Conservation (phyloP, 1,140 invertebrate genomes). For the Pachypsylla venusta region DNA sequence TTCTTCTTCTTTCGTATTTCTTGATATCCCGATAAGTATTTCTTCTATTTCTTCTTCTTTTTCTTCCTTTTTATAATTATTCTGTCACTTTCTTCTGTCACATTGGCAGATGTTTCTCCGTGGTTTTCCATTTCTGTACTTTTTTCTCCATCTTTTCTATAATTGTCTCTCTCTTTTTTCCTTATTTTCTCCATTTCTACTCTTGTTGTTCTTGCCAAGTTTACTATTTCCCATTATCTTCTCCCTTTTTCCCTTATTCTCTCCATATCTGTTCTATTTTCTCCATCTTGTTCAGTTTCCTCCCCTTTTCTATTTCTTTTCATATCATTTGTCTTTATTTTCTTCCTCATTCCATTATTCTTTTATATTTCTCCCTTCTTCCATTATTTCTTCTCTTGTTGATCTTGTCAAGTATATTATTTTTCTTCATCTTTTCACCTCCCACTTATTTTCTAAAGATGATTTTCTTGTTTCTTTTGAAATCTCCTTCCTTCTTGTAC, state of each 20-base stretch:
- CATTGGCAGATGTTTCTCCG: background rate
- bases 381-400: background rate
- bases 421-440: background rate
- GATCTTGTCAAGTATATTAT: background rate
- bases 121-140: background rate
- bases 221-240: background rate
- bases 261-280: background rate
- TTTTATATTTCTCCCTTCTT: background rate
- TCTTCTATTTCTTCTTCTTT: background rate
- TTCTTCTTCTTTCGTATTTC: background rate
- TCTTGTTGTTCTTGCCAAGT: background rate
- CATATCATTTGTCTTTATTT: background rate
- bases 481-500: background rate
- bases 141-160: background rate
- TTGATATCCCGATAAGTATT: background rate
- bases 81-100: background rate
- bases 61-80: background rate
- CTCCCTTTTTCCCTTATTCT: background rate
- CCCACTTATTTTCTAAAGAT: background rate
- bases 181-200: background rate
- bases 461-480: background rate
- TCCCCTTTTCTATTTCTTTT: background rate
- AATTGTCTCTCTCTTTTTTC: background rate
- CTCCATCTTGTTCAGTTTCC: background rate
- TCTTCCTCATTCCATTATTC: background rate